A percentile compares a stretch with the other conserved stretches of the same genome.
Conservation (phyloP, 2,888 invertebrate genomes). For the Agonum fuliginosum region DNA sequence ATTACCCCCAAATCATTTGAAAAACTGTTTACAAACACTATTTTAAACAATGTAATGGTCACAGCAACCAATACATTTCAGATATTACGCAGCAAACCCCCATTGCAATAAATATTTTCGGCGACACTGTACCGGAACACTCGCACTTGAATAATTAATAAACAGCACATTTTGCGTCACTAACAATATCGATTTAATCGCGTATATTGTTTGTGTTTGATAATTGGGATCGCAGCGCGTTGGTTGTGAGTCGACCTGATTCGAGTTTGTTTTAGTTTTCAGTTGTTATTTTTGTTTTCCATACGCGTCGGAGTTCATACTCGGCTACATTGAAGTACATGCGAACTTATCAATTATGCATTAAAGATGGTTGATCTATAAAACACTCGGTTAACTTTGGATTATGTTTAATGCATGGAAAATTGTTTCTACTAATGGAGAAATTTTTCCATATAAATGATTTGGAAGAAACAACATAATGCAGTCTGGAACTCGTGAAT, state of each 20-base stretch:
- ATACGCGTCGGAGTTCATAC: background rate
- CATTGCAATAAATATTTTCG: constrained; percentile 36
- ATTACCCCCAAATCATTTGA: constrained; percentile 16
- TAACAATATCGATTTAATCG: constrained; percentile 55
- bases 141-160: constrained; percentile 56
- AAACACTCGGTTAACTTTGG: background rate
- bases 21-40: constrained; percentile 27
- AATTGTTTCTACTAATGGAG: background rate
- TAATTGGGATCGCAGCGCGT: constrained; percentile 46
- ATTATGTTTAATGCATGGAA: background rate
- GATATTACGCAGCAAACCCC: constrained; percentile 27
- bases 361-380: constrained; percentile 16
- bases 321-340: constrained; percentile 30
- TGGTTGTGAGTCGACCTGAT: constrained; percentile 32
- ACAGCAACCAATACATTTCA: constrained; percentile 19
- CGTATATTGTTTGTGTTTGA: constrained; percentile 54
- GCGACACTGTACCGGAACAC: constrained; percentile 25
- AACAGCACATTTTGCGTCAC: constrained; percentile 53
- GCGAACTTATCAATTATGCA: constrained; percentile 27
- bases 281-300: constrained; percentile 3
- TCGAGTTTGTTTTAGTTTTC: constrained; percentile 42
- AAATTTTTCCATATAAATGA: no score
- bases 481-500: no score
- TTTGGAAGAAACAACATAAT: no score
- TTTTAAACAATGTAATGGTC: constrained; percentile 23